These are phyloP conservation scores for Cartodere bifasciata DNA, from an alignment of 2,888 invertebrate genomes.

Conservation along the genomic window DNA sequence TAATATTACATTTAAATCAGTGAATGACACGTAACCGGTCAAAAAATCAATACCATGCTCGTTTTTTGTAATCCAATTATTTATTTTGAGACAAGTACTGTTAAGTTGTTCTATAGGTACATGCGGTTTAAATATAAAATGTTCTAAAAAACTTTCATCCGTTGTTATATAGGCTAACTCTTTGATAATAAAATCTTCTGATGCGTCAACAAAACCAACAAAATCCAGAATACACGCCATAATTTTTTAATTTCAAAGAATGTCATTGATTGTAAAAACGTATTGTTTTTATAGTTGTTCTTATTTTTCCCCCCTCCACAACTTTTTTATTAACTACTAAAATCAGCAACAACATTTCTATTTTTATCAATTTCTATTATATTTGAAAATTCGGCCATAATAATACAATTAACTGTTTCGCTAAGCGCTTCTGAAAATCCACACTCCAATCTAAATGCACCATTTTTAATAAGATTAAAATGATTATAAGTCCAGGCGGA, in stretches of 20 bases:
- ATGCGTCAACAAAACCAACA: background rate
- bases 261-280: too few species aligned
- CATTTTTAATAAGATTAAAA: background rate
- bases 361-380: conserved; percentile 1
- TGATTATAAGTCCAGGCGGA: background rate
- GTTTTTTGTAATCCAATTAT: too few species aligned
- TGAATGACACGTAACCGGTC: too few species aligned
- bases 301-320: too few species aligned
- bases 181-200: background rate
- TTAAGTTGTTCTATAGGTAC: background rate
- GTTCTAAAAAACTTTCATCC: background rate
- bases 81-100: too few species aligned
- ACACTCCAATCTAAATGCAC: background rate
- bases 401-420: conserved; percentile 1
- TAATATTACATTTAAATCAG: too few species aligned
- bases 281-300: too few species aligned
- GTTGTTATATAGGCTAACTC: background rate
- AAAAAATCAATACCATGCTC: too few species aligned
- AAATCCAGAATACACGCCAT: background rate
- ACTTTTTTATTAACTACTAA: background rate
- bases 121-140: background rate
- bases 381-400: background rate
- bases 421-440: background rate
- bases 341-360: conserved; percentile 1
- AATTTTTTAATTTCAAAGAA: too few species aligned